Conservation (phyloP, 92 coral and sea anemone species). For the Micromussa lordhowensis region DNA sequence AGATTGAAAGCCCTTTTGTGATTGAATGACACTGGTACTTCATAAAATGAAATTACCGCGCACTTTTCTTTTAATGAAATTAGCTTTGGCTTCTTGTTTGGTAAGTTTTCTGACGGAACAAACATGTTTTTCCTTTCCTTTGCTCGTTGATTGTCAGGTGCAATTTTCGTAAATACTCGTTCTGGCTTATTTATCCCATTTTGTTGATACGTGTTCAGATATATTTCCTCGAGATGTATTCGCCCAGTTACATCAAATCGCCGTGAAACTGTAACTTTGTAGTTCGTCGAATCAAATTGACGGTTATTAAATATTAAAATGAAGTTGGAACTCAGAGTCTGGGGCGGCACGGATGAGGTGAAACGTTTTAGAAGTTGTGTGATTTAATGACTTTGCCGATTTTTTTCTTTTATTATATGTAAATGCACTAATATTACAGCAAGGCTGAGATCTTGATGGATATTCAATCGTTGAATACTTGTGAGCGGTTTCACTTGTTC, state of each 20-base stretch:
- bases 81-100: slow-evolving; percentile 41
- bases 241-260: not conserved
- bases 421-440: not conserved
- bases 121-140: not conserved
- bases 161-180: not conserved
- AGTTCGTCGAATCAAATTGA: not conserved
- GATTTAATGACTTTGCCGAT: not conserved
- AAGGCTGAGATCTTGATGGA: not conserved
- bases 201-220: not conserved
- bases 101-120: slow-evolving; percentile 47
- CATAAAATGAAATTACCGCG: slow-evolving; percentile 10
- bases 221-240: not conserved
- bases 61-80: slow-evolving; percentile 20
- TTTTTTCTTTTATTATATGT: not conserved
- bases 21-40: slow-evolving; percentile 31
- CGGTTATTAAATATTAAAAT: not conserved
- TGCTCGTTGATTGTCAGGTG: slow-evolving; percentile 7
- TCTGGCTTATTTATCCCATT: not conserved
- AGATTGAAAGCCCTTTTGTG: slow-evolving; percentile 1
- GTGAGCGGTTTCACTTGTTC: not conserved
- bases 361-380: not conserved
- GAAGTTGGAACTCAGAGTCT: slow-evolving; percentile 15
- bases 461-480: not conserved
- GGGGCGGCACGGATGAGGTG: slow-evolving; percentile 19
- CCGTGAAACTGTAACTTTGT: not conserved